Evolutionary conservation across 1,140 invertebrate genomes (phyloP).

Genomic region (Oedothorax gibbosus): DNA sequence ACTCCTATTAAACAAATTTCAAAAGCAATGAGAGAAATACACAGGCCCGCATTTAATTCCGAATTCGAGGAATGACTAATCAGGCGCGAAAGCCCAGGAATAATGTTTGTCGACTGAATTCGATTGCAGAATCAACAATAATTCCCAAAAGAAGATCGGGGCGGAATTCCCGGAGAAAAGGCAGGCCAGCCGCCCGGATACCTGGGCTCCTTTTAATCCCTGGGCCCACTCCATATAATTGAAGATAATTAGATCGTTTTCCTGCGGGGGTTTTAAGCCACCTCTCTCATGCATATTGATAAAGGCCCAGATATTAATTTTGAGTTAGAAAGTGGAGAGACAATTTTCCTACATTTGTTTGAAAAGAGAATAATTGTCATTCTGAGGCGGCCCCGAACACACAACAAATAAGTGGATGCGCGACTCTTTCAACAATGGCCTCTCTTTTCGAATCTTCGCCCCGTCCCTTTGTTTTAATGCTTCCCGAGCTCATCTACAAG

Average conservation of each 20-base stretch:
- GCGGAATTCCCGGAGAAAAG: neutral
- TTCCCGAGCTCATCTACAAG: neutral
- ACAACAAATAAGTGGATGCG: conserved; percentile 51
- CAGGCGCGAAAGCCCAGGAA: conserved; percentile 45
- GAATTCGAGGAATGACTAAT: conserved; percentile 59
- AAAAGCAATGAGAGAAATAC: neutral
- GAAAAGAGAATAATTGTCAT: conserved; percentile 60
- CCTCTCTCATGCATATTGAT: conserved; percentile 60
- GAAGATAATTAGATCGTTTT: conserved; percentile 60
- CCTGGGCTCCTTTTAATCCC: conserved; percentile 52
- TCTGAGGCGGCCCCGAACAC: conserved; percentile 30
- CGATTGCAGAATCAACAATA: conserved; percentile 60
- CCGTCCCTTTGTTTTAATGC: neutral
- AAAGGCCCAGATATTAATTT: conserved; percentile 60
- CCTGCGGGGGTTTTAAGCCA: conserved; percentile 54
- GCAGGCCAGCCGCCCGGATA: conserved; percentile 17
- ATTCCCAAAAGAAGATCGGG: conserved; percentile 56
- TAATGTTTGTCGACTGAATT: conserved; percentile 61
- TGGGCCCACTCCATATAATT: conserved; percentile 59
- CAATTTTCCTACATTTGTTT: conserved; percentile 60
- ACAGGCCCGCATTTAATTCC: conserved; percentile 46
- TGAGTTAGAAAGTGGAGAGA: conserved; percentile 54
- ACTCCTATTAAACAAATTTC: neutral
- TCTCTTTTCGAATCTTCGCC: neutral
- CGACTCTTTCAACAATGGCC: neutral